Evolutionary conservation across 2,113 vertebrate species (phyloP).

Genomic region (Eulemur macaco): DNA sequence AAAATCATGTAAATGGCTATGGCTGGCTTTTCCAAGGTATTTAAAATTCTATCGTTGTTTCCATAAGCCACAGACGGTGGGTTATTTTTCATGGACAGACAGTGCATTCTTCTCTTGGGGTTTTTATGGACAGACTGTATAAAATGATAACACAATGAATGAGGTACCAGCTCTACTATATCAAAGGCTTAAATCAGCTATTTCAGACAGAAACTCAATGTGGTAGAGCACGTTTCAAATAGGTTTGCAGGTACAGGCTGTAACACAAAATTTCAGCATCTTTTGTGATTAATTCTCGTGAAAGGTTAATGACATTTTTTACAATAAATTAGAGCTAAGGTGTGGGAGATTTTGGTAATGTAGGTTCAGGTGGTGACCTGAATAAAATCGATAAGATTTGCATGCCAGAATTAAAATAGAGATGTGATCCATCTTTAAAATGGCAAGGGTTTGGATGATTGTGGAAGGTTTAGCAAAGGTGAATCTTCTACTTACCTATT

Average conservation of each 20-base stretch:
- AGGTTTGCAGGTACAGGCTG: conserved; percentile 73
- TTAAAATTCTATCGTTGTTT: conserved; percentile 85
- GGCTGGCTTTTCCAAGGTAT: conserved; percentile 74
- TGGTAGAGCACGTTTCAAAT: conserved; percentile 71
- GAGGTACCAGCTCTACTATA: conserved; percentile 76
- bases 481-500: neutral
- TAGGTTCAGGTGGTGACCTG: conserved; percentile 36
- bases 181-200: conserved; percentile 82
- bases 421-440: conserved; percentile 27
- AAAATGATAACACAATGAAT: conserved; percentile 84
- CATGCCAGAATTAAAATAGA: conserved; percentile 49
- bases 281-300: conserved; percentile 64
- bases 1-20: conserved; percentile 22
- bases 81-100: conserved; percentile 84
- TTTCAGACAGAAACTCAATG: conserved; percentile 83
- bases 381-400: conserved; percentile 50
- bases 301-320: conserved; percentile 67
- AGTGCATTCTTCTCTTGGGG: conserved; percentile 81
- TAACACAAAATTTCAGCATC: conserved; percentile 67
- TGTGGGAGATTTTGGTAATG: conserved; percentile 49
- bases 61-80: conserved; percentile 78
- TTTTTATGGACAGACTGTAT: conserved; percentile 83
- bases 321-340: conserved; percentile 69
- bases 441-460: neutral
- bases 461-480: neutral